Conservation (phyloP, 35 echinoderm and acorn worm genomes). For the Heliocidaris tuberculata region DNA sequence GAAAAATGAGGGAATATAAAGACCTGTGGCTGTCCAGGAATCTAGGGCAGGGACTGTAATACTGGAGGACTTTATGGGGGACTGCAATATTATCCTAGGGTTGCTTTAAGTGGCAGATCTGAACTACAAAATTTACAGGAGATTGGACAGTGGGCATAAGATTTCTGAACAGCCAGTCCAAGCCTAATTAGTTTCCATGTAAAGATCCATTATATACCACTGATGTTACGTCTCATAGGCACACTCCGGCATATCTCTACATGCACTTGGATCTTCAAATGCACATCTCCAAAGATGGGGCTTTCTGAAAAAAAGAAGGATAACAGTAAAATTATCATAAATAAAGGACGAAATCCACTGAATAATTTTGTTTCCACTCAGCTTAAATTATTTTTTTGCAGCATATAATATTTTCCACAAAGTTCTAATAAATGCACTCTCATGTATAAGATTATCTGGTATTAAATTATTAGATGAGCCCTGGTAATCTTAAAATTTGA, state of each 20-base stretch:
- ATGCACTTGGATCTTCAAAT: not conserved
- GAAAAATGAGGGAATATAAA: not conserved
- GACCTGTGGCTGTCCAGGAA: not conserved
- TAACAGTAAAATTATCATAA: no score
- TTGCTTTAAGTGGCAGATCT: not conserved
- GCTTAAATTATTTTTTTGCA: no score
- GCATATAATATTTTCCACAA: no score
- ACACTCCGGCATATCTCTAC: not conserved
- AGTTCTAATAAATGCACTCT: no score
- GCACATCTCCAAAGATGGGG: not conserved
- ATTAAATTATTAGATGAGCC: no score
- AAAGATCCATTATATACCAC: not conserved
- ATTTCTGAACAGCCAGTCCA: slow-evolving; percentile 7
- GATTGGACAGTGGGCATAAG: not conserved
- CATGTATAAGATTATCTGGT: no score
- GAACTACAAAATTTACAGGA: not conserved
- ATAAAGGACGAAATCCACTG: no score
- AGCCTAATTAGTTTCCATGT: not conserved
- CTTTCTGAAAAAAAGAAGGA: not conserved
- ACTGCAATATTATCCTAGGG: not conserved
- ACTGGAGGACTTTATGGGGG: not conserved
- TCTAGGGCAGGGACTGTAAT: not conserved
- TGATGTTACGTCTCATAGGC: not conserved
- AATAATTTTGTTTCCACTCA: no score
- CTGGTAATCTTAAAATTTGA: no score